Percentiles rank a stretch among this genome's conserved stretches.
Evolutionary conservation across 2,888 invertebrate genomes (phyloP).

Genomic region (Pollenia angustigena): DNA sequence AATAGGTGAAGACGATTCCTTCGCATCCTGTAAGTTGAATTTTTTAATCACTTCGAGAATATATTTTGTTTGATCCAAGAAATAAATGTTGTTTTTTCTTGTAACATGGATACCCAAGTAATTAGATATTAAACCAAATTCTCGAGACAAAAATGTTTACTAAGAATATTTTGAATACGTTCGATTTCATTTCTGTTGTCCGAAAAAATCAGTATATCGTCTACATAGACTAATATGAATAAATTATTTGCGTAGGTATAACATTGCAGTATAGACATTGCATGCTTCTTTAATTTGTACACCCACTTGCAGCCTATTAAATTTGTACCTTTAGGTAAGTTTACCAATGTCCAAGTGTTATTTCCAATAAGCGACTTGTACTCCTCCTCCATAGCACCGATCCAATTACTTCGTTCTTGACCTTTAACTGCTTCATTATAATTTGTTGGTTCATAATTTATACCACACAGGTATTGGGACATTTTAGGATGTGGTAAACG

Average conservation of each 20-base stretch:
- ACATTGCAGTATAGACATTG: no score
- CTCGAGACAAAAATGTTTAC: no score
- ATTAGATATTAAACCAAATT: no score
- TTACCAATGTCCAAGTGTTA: background rate
- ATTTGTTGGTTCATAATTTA: background rate
- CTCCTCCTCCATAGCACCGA: background rate
- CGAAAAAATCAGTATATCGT: background rate
- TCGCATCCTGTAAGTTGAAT: background rate
- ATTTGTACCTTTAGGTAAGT: slow-evolving; percentile 13
- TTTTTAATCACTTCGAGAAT: no score
- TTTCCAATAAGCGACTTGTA: background rate
- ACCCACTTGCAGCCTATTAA: slow-evolving; percentile 20
- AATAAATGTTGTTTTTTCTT: background rate
- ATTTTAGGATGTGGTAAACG: slow-evolving; percentile 75
- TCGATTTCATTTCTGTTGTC: no score
- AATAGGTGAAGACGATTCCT: background rate
- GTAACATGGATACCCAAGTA: background rate
- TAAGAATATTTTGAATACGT: no score
- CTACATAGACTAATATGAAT: background rate
- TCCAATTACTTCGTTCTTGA: background rate
- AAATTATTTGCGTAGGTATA: background rate
- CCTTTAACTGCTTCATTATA: background rate
- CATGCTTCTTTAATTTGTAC: slow-evolving; percentile 9
- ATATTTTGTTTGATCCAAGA: background rate
- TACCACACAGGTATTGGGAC: slow-evolving; percentile 76